Evolutionary conservation across 2,113 vertebrate species (phyloP).

Genomic region (Semicossyphus pulcher): DNA sequence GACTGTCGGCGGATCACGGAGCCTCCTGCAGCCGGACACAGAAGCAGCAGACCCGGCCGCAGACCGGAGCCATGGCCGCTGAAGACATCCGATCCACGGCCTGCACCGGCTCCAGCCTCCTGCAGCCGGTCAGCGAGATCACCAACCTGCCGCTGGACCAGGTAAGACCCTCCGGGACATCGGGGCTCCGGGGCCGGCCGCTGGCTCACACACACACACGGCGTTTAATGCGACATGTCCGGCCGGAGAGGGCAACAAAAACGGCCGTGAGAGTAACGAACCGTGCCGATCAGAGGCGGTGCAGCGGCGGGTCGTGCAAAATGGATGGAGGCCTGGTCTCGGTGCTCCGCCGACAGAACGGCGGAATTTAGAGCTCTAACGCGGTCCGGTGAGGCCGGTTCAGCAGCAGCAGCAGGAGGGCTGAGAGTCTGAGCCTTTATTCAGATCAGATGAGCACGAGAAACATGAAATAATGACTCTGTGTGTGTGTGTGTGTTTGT

Average conservation of each 20-base stretch:
- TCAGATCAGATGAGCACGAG: neutral
- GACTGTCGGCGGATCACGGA: conserved; percentile 56
- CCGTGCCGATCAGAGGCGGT: neutral
- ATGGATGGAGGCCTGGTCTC: conserved; percentile 33
- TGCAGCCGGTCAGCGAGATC: conserved; percentile 83
- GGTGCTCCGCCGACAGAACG: neutral
- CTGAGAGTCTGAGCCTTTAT: too few relatives aligned
- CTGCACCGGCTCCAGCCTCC: conserved; percentile 82
- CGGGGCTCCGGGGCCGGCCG: conserved; percentile 3
- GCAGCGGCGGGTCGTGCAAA: neutral
- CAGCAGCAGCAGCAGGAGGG: too few relatives aligned
- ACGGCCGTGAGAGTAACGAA: neutral
- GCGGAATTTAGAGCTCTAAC: neutral
- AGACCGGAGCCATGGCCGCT: conserved; percentile 75
- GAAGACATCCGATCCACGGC: conserved; percentile 69
- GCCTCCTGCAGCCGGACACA: conserved; percentile 50
- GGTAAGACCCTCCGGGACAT: conserved; percentile 61
- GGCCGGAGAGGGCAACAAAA: neutral
- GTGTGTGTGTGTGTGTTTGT: too few relatives aligned
- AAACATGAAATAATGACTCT: too few relatives aligned
- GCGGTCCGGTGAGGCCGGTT: neutral
- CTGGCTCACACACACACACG: neutral
- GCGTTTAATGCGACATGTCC: neutral
- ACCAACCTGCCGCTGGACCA: conserved; percentile 82
- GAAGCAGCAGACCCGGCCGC: conserved; percentile 45